Evolutionary conservation across 2,888 invertebrate species (phyloP), one percentile per base, ranked within the genome.

Genomic region (Habroteleia sp.): DNA sequence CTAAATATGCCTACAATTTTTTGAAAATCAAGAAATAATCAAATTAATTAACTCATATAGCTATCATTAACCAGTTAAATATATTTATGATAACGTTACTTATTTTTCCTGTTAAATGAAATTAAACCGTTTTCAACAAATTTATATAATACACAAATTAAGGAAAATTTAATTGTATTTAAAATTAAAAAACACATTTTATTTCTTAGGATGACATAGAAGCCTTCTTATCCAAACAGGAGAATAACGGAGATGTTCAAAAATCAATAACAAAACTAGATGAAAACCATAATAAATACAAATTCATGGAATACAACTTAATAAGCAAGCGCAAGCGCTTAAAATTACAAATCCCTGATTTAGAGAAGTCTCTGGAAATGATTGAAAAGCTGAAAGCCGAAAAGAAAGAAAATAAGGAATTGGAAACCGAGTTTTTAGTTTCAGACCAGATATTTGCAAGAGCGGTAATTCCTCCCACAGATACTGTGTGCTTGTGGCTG

Each of bases 251-350:
- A 46, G 93, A 94, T 75, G 96, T 95, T 1, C 97, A 98, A 82
- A 93, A 93, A 86, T 97, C 97, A 8, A 89, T 98, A 52, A 94
- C 94, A 83, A 92, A 91, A 83, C 90, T 98, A 69, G 98, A 99
- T 87, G 98, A 98, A 85, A 95, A 95, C 85, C 97, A 97, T 90
- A 94, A 94, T 71, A 98, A 98, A 91, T 98, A 98, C 89, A 97
- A 98, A 90, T 96, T 97, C 87, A 97, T 99, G 96, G 98, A 99
- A 89, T 94, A 93, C 82, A 97, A 97, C 88, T 91, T 99, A 77
- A 91, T 93, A 54, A 94, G 96, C 7, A 96, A 97, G 82, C 94
- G 96, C 79, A 93, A 94, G 83, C 93, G 97, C 88, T 90, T 99
- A 66, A 94, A 95, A 82, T 93, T 93, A 63, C 98, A 98, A 90